A percentile compares a stretch with the other conserved stretches of the same genome.
Conservation (phyloP, 2,888 invertebrate species). For the Leptarthrus brevirostris region DNA sequence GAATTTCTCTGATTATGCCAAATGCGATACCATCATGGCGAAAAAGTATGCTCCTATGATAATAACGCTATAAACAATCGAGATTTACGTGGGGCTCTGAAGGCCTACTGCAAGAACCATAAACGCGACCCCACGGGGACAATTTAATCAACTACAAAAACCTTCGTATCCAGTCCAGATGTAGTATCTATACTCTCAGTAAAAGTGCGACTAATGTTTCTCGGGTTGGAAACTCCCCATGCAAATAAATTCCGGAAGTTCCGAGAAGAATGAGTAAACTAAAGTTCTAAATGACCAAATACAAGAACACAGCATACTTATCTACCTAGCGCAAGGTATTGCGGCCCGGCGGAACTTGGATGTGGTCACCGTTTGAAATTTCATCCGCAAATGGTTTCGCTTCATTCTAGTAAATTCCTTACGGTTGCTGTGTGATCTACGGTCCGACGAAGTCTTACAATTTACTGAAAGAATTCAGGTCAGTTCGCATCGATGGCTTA, state of each 20-base stretch:
- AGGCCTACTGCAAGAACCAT: background rate
- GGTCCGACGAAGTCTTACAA: background rate
- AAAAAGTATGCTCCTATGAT: background rate
- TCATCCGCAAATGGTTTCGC: background rate
- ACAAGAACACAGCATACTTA: background rate
- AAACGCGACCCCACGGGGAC: background rate
- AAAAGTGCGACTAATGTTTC: background rate
- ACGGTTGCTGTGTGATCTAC: background rate
- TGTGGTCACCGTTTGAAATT: conserved; percentile 1
- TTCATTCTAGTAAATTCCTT: background rate
- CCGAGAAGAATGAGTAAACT: background rate
- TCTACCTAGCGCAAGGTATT: background rate
- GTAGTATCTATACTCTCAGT: background rate
- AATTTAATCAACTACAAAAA: background rate
- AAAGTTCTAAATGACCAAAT: background rate
- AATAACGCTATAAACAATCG: background rate
- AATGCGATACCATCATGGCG: background rate
- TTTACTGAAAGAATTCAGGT: background rate
- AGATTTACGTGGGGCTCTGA: background rate
- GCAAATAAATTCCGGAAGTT: background rate
- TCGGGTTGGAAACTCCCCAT: background rate
- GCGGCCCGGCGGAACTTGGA: background rate
- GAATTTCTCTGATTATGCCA: background rate
- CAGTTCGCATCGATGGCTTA: background rate
- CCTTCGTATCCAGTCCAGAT: background rate